A percentile compares a stretch with the other conserved stretches of the same genome.
These are phyloP conservation scores for Toxotes jaculatrix DNA, from an alignment of 2,113 vertebrate genomes.

Conservation along the genomic window DNA sequence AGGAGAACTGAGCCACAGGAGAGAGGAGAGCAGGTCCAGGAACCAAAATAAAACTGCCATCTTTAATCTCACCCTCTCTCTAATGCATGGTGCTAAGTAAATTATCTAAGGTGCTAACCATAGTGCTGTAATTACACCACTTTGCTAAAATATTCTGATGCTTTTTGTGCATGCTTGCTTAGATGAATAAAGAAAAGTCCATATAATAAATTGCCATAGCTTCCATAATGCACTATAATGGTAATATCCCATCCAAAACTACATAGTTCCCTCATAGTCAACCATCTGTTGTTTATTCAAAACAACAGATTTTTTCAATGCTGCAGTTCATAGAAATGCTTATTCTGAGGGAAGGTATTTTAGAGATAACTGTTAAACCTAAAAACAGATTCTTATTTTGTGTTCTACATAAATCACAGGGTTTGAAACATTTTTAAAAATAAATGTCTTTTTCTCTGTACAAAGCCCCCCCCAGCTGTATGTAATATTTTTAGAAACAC, in stretches of 20 bases:
- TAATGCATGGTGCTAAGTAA: slow-evolving; percentile 72
- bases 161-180: slow-evolving; percentile 74
- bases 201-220: slow-evolving; percentile 56
- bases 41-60: slow-evolving; percentile 26
- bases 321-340: slow-evolving; percentile 52
- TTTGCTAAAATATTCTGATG: slow-evolving; percentile 64
- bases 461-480: slow-evolving; percentile 78
- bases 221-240: slow-evolving; percentile 61
- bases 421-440: slow-evolving; percentile 66
- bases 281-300: slow-evolving; percentile 30
- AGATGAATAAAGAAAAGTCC: slow-evolving; percentile 27
- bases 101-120: slow-evolving; percentile 69
- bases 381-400: slow-evolving; percentile 58
- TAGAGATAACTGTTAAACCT: slow-evolving; percentile 34
- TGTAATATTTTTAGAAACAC: slow-evolving; percentile 76
- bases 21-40: slow-evolving; percentile 44
- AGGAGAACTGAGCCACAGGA: slow-evolving; percentile 68
- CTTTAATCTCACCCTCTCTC: slow-evolving; percentile 47
- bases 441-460: slow-evolving; percentile 71
- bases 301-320: slow-evolving; percentile 15
- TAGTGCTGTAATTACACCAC: slow-evolving; percentile 80
- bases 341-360: slow-evolving; percentile 73
- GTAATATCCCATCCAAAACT: slow-evolving; percentile 30
- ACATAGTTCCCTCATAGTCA: slow-evolving; percentile 35
- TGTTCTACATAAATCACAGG: slow-evolving; percentile 63